Evolutionary conservation across 37 sponge, comb jelly and placozoan genomes (phyloP), one percentile per base, ranked within the genome.

Genomic region (Theonella swinhoei): DNA sequence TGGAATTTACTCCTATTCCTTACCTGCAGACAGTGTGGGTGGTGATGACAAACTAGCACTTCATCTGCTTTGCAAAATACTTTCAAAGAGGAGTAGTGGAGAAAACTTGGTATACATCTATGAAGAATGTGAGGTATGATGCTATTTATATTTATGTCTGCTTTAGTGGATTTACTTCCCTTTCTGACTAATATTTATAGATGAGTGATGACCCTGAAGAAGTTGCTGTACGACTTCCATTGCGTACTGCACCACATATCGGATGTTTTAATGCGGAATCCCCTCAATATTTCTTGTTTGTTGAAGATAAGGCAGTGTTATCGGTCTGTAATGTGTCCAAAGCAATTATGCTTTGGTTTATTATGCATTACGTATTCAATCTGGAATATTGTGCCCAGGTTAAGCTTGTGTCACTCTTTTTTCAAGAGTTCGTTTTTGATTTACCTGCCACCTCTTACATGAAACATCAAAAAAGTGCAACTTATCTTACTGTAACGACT

Each of bases 401-500:
- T 35, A 43, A 29, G 20, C 59, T 54, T 24, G 24, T 75, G 8
- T 54, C 75, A n/a, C 75, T 75, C 47, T 75, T 75, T 60, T 75
- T 75, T 29, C 75, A 75, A n/a, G 75, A 75, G 40, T 75, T 22
- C 47, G 75, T 42, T 41, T 75, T 75, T 40, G 75, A 40, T 35
- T 43, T 75, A 3, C 59, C 75, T 75, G 75, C n/a, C n/a, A n/a
- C n/a, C n/a, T n/a, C n/a, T n/a, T n/a, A n/a, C n/a, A n/a, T n/a
- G n/a, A n/a, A n/a, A n/a, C n/a, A n/a, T n/a, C n/a, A n/a, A n/a
- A n/a, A n/a, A n/a, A n/a, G n/a, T n/a, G n/a, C n/a, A n/a, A n/a
- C n/a, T n/a, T n/a, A n/a, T n/a, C n/a, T n/a, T n/a, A n/a, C n/a
- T n/a, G n/a, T n/a, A n/a, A n/a, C n/a, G n/a, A n/a, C n/a, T n/a